Evolutionary conservation across 1,140 invertebrate species (phyloP).

Genomic region (Megalopta genalis): DNA sequence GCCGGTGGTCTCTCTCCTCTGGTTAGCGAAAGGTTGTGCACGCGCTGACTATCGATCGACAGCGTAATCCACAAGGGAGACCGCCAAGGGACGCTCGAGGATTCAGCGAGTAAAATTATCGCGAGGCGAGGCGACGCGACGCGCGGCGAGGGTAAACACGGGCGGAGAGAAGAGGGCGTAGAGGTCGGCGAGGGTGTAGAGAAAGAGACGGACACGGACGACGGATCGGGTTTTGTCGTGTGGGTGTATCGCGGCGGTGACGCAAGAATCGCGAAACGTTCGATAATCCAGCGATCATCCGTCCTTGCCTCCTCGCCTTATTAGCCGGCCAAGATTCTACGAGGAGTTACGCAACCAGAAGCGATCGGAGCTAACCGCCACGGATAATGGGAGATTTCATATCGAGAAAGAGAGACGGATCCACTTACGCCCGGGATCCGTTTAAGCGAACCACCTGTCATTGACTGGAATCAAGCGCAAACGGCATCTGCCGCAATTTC

Average conservation of each 20-base stretch:
- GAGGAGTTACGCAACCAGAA: conserved; percentile 36
- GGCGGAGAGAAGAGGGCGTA: no score
- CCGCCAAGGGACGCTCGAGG: no score
- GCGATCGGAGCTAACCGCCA: neutral
- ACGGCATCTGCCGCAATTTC: neutral
- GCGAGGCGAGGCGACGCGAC: no score
- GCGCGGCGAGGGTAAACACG: no score
- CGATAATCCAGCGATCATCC: neutral
- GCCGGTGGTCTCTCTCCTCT: no score
- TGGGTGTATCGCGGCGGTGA: neutral
- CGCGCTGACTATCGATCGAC: conserved; percentile 5
- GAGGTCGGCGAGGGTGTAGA: no score
- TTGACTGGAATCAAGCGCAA: conserved; percentile 11
- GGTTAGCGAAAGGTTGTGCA: conserved; percentile 30
- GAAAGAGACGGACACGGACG: neutral
- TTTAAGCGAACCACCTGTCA: conserved; percentile 18
- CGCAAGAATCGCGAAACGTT: neutral
- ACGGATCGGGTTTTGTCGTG: neutral
- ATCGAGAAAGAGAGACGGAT: neutral
- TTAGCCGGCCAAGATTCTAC: conserved; percentile 4
- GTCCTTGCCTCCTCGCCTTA: neutral
- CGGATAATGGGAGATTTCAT: conserved; percentile 1
- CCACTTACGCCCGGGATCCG: conserved; percentile 9
- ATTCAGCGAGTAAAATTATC: no score
- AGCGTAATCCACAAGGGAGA: neutral